A percentile compares a stretch with the other conserved stretches of the same genome.
phyloP scores from a whole-genome alignment of 2,888 invertebrate genomes.

The Eretmocerus hayati region DNA sequence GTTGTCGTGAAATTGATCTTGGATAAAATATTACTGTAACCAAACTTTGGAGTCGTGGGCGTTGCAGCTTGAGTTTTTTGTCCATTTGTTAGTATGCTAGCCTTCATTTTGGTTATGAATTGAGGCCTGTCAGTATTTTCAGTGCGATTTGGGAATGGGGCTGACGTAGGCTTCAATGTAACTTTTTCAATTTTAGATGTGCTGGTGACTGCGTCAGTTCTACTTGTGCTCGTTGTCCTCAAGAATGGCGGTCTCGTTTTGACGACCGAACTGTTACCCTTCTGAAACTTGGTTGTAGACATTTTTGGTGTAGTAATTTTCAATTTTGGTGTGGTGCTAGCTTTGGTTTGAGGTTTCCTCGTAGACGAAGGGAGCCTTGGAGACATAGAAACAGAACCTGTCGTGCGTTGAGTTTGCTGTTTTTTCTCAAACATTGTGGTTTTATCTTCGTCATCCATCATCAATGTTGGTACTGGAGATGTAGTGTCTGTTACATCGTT shows the following conservation, averaged over 20 bases:
- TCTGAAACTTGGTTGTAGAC: constrained; percentile 26
- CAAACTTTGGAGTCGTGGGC: constrained; percentile 12
- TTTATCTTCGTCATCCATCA: neutral
- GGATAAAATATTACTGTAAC: constrained; percentile 9
- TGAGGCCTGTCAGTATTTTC: constrained; percentile 33
- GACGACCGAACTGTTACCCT: constrained; percentile 15
- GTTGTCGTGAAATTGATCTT: constrained; percentile 20
- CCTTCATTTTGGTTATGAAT: constrained; percentile 55
- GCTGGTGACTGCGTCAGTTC: constrained; percentile 25
- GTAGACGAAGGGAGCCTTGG: constrained; percentile 21
- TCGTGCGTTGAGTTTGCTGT: constrained; percentile 10
- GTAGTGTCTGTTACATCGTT: constrained; percentile 20
- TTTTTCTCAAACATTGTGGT: constrained; percentile 1
- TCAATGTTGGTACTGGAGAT: neutral
- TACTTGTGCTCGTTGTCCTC: constrained; percentile 18
- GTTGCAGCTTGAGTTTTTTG: constrained; percentile 44
- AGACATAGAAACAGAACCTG: constrained; percentile 5
- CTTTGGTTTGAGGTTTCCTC: constrained; percentile 24
- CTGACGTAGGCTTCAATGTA: constrained; percentile 36
- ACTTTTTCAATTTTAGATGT: constrained; percentile 42
- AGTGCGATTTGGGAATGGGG: constrained; percentile 29
- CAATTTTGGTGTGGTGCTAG: constrained; percentile 24
- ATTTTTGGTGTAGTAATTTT: constrained; percentile 26
- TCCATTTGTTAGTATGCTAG: constrained; percentile 53
- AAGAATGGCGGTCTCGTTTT: constrained; percentile 25